These are phyloP conservation scores for Patagioenas fasciata DNA, from an alignment of 2,113 vertebrate species.

Conservation along the genomic window DNA sequence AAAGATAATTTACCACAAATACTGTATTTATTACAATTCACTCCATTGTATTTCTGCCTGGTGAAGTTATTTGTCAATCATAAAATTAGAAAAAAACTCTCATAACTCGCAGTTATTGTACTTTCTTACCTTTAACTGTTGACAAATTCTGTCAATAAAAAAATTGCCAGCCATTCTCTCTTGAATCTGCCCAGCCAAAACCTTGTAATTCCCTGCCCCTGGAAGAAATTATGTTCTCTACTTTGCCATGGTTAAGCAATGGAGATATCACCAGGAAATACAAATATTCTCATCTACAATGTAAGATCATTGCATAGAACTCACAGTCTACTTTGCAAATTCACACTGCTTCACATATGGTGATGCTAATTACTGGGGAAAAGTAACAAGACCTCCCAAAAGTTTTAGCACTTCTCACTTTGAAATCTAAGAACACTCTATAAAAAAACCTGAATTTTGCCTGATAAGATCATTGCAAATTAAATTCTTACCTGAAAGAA, in stretches of 20 bases:
- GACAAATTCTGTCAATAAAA: slow-evolving; percentile 82
- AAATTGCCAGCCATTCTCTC: slow-evolving; percentile 79
- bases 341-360: background rate
- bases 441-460: background rate
- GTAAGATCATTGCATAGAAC: background rate
- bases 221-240: slow-evolving; percentile 74
- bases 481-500: background rate
- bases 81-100: background rate
- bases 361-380: background rate
- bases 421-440: background rate
- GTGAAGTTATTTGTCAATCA: slow-evolving; percentile 38
- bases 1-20: slow-evolving; percentile 60
- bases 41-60: slow-evolving; percentile 23
- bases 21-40: slow-evolving; percentile 29
- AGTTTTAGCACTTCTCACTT: background rate
- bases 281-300: background rate
- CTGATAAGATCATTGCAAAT: background rate
- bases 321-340: background rate
- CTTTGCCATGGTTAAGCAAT: slow-evolving; percentile 78
- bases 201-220: slow-evolving; percentile 76
- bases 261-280: slow-evolving; percentile 71
- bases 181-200: slow-evolving; percentile 71
- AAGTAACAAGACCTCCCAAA: background rate
- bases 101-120: slow-evolving; percentile 8
- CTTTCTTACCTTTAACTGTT: slow-evolving; percentile 78